Evolutionary conservation across 2,797 vertebrate genomes (phyloP), one percentile per base, ranked within the genome.

Genomic region (Margarornis squamiger): DNA sequence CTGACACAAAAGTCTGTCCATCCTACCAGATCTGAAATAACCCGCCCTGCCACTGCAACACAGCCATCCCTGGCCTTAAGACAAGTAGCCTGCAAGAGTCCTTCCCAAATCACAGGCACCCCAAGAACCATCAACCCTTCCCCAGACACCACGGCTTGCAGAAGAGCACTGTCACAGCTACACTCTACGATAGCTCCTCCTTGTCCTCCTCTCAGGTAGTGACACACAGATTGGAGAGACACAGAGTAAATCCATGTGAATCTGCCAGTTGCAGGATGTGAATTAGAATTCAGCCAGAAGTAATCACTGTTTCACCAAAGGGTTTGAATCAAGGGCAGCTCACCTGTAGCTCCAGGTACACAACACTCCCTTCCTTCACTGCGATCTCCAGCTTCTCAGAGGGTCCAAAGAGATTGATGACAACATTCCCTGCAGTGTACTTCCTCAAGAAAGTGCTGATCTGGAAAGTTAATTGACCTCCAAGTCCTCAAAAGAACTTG

Each of bases 351-450:
- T 58, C 38, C 23, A 20, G 52, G 66, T 13, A 26, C 55, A 7
- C 19, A 10, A 14, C 2, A 29, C 34, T 88, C 30, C 15, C 22
- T 8, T 51, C 14, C 22, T 7, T 51, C 2, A 0, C 11, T 12
- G 43, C 2, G 43, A 21, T 18, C 88, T 66, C 3, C 55, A 26
- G 63, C 55, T 45, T 30, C 78, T 43, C 84, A 55, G 39, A 9
- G 1, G 6, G n/a, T 66, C 84, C 17, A 41, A 54, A 36, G 24
- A 7, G 26, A 52, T 3, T 43, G 7, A 2, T 0, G 10, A 19
- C 73, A 76, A 14, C 41, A 17, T 26, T 32, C 72, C 62, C 83
- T 54, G 45, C 32, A 45, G 15, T 0, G 3, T 36, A n/a, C 29
- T 16, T 80, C 52, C 59, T 62, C 32, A 36, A 30, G 52, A 18